Evolutionary conservation across 2,113 vertebrate genomes (phyloP).

Genomic region (Sminthopsis crassicaudata): DNA sequence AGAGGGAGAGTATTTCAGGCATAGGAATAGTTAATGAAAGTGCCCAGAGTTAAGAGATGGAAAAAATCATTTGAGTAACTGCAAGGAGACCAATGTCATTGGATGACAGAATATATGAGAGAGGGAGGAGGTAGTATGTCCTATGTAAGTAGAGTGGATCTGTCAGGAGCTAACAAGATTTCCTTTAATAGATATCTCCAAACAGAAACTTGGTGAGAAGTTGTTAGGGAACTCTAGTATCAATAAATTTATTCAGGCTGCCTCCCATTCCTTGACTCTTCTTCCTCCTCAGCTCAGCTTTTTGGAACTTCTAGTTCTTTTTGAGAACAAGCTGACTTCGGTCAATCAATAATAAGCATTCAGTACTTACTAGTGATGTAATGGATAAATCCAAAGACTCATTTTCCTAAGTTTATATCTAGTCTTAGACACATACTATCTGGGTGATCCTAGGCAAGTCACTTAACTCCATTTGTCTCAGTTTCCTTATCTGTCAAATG

Average conservation of each 20-base stretch:
- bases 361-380: background rate
- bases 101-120: background rate
- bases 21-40: background rate
- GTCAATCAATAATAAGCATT: background rate
- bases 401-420: background rate
- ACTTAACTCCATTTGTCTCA: background rate
- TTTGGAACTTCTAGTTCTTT: background rate
- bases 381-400: background rate
- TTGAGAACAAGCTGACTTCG: background rate
- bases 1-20: background rate
- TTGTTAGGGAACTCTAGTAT: background rate
- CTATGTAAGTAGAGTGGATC: background rate
- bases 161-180: background rate
- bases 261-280: background rate
- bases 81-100: background rate
- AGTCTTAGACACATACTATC: background rate
- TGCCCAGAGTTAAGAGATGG: background rate
- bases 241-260: background rate
- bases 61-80: background rate
- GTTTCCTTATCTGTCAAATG: background rate
- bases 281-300: background rate
- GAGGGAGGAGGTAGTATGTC: background rate
- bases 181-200: background rate
- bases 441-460: background rate
- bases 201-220: background rate